A percentile compares a stretch with the other conserved stretches of the same genome.
These are phyloP conservation scores for Serrognathus titanus DNA, from an alignment of 2,888 invertebrate genomes.

Conservation along the genomic window DNA sequence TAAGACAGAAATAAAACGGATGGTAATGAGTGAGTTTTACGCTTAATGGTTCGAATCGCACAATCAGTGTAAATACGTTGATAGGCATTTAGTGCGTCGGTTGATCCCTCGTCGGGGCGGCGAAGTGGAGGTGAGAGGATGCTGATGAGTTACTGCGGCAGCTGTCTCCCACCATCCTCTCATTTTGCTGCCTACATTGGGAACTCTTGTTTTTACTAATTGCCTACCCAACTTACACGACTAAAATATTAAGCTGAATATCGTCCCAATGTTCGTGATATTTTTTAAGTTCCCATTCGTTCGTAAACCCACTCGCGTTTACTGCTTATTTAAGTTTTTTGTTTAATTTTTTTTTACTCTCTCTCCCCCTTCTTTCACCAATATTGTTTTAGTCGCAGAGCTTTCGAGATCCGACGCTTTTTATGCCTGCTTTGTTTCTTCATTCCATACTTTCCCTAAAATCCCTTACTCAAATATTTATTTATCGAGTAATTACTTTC, in stretches of 20 bases:
- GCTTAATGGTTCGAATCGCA: constrained; percentile 39
- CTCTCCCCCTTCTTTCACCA: no score
- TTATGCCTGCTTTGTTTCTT: no score
- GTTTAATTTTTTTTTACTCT: no score
- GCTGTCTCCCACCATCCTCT: constrained; percentile 36
- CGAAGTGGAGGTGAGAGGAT: constrained; percentile 14
- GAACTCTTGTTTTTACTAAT: constrained; percentile 39
- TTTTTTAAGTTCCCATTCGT: constrained; percentile 20
- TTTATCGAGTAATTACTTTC: no score
- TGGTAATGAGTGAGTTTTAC: constrained; percentile 27
- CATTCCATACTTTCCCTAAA: no score
- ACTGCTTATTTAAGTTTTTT: no score
- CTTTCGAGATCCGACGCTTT: no score
- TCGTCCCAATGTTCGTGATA: constrained; percentile 13
- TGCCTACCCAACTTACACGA: constrained; percentile 36
- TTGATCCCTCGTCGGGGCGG: constrained; percentile 15
- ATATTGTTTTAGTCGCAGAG: no score
- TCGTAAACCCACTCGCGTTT: no score
- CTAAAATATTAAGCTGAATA: constrained; percentile 33
- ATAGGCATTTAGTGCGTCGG: constrained; percentile 35
- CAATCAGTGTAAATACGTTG: constrained; percentile 39
- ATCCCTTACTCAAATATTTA: no score
- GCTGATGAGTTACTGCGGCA: constrained; percentile 39
- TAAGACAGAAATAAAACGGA: constrained; percentile 29
- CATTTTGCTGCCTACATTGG: constrained; percentile 33